These are phyloP conservation scores for Pyrochroa serraticornis DNA, from an alignment of 2,888 invertebrate species.

Conservation along the genomic window DNA sequence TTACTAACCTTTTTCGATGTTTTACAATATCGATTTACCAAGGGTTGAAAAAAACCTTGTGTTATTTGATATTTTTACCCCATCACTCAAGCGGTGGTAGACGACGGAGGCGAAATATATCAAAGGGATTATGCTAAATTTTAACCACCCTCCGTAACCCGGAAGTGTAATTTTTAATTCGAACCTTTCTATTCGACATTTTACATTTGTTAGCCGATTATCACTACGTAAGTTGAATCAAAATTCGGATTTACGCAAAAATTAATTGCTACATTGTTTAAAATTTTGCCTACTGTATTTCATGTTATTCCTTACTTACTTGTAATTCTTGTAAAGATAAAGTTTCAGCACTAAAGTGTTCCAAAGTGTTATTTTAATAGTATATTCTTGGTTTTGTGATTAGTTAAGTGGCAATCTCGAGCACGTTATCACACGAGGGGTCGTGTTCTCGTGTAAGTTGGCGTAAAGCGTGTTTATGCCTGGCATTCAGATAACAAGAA, in stretches of 20 bases:
- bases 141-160: neutral
- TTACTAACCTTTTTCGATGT: too few relatives aligned
- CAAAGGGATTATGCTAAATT: conserved; percentile 5
- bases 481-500: conserved; percentile 27
- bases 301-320: conserved; percentile 15
- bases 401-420: conserved; percentile 27
- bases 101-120: neutral
- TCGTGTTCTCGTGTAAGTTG: conserved; percentile 27
- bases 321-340: conserved; percentile 20
- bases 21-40: too few relatives aligned
- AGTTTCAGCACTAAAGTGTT: conserved; percentile 18
- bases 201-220: too few relatives aligned
- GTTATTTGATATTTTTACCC: neutral
- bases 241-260: conserved; percentile 10
- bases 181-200: too few relatives aligned
- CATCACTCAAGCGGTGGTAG: too few relatives aligned
- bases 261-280: too few relatives aligned
- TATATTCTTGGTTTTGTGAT: conserved; percentile 27
- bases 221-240: conserved; percentile 10
- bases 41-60: neutral
- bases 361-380: conserved; percentile 24
- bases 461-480: conserved; percentile 26
- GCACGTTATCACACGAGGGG: conserved; percentile 25
- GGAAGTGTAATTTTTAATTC: too few relatives aligned
- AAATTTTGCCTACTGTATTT: conserved; percentile 12